These are phyloP conservation scores for Silurus lanzhouensis DNA, from an alignment of 2,797 vertebrate species.

Conservation along the genomic window DNA sequence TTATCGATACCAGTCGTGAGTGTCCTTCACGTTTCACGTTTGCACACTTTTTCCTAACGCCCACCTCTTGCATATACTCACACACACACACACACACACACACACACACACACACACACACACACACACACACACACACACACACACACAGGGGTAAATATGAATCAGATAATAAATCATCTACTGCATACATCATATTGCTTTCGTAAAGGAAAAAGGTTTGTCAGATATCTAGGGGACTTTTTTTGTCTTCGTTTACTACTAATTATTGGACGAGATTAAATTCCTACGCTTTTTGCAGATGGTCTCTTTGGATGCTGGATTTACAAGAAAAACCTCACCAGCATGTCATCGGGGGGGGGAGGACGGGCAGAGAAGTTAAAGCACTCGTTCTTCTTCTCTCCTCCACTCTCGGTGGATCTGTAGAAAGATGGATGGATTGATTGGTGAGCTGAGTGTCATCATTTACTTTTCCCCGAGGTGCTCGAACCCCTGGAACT, in stretches of 20 bases:
- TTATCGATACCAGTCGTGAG: conserved; percentile 15
- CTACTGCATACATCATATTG: conserved; percentile 53
- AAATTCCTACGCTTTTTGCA: neutral
- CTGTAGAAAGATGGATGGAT: conserved; percentile 45
- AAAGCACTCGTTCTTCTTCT: conserved; percentile 36
- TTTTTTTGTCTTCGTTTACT: conserved; percentile 24
- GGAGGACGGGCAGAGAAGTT: conserved; percentile 31
- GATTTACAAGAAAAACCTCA: conserved; percentile 4
- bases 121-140: too few relatives aligned
- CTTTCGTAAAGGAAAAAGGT: conserved; percentile 46
- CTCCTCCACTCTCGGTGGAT: conserved; percentile 26
- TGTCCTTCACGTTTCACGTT: neutral
- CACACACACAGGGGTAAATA: conserved; percentile 1
- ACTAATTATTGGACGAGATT: conserved; percentile 4
- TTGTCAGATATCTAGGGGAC: conserved; percentile 45
- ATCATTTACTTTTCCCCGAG: conserved; percentile 81
- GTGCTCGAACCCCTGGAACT: conserved; percentile 79
- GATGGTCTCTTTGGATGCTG: conserved; percentile 43
- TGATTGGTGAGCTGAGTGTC: conserved; percentile 41
- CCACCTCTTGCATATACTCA: neutral
- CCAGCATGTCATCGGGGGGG: conserved; percentile 33
- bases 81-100: conserved; percentile 1
- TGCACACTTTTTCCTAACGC: conserved; percentile 11
- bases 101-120: neutral
- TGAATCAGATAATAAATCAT: conserved; percentile 24